Evolutionary conservation across 92 coral and sea anemone species (phyloP).

Genomic region (Parazoanthus darwini): DNA sequence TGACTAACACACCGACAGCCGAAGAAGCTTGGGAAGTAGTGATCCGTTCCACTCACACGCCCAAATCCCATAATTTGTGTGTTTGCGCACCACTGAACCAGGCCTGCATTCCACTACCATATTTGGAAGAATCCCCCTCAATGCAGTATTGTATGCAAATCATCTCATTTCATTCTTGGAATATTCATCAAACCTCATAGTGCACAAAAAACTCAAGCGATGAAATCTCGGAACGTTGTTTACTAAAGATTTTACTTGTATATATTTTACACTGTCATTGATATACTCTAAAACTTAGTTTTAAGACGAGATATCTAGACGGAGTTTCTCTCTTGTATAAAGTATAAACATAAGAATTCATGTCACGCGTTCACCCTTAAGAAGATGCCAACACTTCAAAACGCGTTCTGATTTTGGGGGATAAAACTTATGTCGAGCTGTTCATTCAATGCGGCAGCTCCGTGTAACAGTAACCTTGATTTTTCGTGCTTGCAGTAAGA

Average conservation of each 20-base stretch:
- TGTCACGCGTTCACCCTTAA: constrained; percentile 16
- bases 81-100: constrained; percentile 35
- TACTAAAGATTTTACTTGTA: neutral
- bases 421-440: neutral
- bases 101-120: constrained; percentile 89
- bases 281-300: neutral
- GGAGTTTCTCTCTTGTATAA: neutral
- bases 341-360: neutral
- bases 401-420: neutral
- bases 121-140: constrained; percentile 62
- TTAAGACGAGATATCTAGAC: neutral
- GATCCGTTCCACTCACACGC: constrained; percentile 53
- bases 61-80: constrained; percentile 59
- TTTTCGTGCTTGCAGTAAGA: constrained; percentile 20
- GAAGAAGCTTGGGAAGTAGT: constrained; percentile 41
- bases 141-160: constrained; percentile 42
- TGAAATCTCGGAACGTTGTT: constrained; percentile 14
- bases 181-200: constrained; percentile 27
- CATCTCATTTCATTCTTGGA: constrained; percentile 29
- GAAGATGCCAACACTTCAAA: neutral
- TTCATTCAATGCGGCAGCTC: neutral
- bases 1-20: constrained; percentile 26
- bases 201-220: constrained; percentile 11
- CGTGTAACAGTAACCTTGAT: neutral
- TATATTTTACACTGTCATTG: neutral